Evolutionary conservation across 2,888 invertebrate genomes (phyloP), one percentile per base, ranked within the genome.

Genomic region (Biston stratarius): DNA sequence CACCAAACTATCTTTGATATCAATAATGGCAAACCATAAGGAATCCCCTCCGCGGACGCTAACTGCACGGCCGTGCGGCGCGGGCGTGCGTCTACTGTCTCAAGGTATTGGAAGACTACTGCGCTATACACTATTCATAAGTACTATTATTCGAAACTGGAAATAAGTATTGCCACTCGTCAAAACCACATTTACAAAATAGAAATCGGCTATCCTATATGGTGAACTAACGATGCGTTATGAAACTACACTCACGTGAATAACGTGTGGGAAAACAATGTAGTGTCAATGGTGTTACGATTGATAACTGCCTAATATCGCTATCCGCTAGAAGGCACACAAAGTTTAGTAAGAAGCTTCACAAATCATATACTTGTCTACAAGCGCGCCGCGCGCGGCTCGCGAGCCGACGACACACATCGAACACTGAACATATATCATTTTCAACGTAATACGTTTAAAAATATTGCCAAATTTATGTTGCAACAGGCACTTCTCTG

Each of bases 1-100:
- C 94, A 94, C 94, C 94, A 91, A 93, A 91, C 93, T 93, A 93
- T 94, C 94, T 94, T 94, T 94, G 94, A 94, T 94, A 94, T 93
- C 87, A 90, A 86, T 87, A 93, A 94, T 94, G 93, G 94, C 93
- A 94, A 93, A 89, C 92, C 92, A 90, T 90, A 92, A 88, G 92
- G 91, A 91, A 90, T 90, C 92, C 91, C 86, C 89, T 87, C 90
- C 84, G 90, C 90, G 88, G 89, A 88, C 89, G 82, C 76, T 76
- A 81, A 47, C 63, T 76, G 83, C 87, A 78, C 83, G 69, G 70
- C 77, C 71, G 79, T 69, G 67, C 77, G 71, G 77, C 77, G 33
- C 15, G 47, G 11, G 47, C 47, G 82, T 81, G 80, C 83, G 78
- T 76, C 74, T 83, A 83, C 84, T 83, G 89, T 90, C 89, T 88